These are phyloP conservation scores for Perdita meconis DNA, from an alignment of 2,888 invertebrate species.

Conservation along the genomic window DNA sequence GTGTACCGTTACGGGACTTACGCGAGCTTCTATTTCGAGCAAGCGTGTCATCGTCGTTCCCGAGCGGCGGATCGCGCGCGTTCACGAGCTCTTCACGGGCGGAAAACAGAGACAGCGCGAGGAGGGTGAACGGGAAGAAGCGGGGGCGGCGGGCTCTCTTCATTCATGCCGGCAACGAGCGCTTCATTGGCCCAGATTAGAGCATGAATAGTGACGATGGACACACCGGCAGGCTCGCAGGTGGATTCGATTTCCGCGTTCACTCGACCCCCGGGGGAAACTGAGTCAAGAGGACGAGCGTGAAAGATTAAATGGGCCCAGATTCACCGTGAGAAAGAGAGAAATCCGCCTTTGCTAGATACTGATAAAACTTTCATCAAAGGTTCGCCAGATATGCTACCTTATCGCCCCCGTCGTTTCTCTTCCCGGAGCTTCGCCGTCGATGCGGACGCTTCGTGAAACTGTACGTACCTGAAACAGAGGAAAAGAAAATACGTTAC, in stretches of 20 bases:
- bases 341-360: slow-evolving; percentile 9
- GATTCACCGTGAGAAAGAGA: slow-evolving; percentile 21
- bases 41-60: slow-evolving; percentile 65
- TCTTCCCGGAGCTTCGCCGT: neutral
- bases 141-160: slow-evolving; percentile 49
- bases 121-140: slow-evolving; percentile 11
- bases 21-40: slow-evolving; percentile 71
- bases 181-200: slow-evolving; percentile 77
- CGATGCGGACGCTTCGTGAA: neutral
- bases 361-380: slow-evolving; percentile 47
- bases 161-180: slow-evolving; percentile 74
- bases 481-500: slow-evolving; percentile 18
- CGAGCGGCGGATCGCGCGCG: slow-evolving; percentile 32
- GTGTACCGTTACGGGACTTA: slow-evolving; percentile 65
- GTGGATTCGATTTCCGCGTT: slow-evolving; percentile 69
- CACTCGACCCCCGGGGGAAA: slow-evolving; percentile 44
- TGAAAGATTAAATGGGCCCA: slow-evolving; percentile 57
- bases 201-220: slow-evolving; percentile 72
- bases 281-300: slow-evolving; percentile 58
- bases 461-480: slow-evolving; percentile 51
- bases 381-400: slow-evolving; percentile 41
- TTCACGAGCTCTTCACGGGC: slow-evolving; percentile 50
- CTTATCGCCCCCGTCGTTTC: slow-evolving; percentile 37
- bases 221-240: slow-evolving; percentile 54
- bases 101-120: neutral